Conservation (phyloP, 2,797 vertebrate species). For the Rousettus madagascariensis region DNA sequence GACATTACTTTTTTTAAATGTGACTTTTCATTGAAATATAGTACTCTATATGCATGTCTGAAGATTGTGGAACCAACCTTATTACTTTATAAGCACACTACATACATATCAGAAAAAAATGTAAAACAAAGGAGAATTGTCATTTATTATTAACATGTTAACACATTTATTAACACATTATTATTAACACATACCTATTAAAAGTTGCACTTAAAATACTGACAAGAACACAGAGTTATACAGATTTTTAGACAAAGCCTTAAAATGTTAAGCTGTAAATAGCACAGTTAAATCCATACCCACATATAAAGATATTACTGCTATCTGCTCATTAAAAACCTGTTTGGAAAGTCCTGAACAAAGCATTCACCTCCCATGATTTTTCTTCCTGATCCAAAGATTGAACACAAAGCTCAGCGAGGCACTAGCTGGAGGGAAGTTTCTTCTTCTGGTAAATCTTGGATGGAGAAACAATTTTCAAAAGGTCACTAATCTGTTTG, state of each 20-base stretch:
- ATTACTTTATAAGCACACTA: slow-evolving; percentile 3
- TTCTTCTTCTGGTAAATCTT: not conserved
- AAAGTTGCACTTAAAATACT: not conserved
- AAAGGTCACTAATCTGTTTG: not conserved
- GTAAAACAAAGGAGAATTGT: not conserved
- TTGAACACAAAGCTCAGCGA: not conserved
- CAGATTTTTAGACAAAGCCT: not conserved
- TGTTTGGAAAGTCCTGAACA: not conserved
- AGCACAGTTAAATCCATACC: not conserved
- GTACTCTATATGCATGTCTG: not conserved
- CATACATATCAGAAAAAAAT: not conserved
- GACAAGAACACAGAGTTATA: not conserved
- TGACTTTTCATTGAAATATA: not conserved
- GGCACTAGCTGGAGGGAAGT: not conserved
- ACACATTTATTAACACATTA: not conserved
- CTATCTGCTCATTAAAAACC: not conserved
- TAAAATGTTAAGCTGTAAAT: not conserved
- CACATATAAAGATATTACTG: not conserved
- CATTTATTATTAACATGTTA: not conserved
- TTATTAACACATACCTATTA: not conserved
- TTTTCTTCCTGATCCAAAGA: not conserved
- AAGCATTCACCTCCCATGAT: not conserved
- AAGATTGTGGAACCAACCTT: not conserved
- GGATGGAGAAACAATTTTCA: not conserved
- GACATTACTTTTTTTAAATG: not conserved